Conservation (phyloP, 2,888 invertebrate species). For the Lepidonotus clava region DNA sequence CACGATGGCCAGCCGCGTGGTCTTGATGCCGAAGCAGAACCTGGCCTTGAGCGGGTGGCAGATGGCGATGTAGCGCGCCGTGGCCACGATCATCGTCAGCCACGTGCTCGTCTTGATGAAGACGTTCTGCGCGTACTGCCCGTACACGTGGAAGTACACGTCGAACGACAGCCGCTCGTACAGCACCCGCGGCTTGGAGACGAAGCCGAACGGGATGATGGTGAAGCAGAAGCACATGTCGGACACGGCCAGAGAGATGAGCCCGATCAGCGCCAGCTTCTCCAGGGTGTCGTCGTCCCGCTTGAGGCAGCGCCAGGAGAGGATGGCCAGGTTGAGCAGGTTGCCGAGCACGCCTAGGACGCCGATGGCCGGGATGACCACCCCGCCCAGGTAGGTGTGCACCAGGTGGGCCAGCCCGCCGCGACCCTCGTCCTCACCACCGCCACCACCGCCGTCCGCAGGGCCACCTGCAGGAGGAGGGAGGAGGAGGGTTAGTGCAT, state of each 20-base stretch:
- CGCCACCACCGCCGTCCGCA: not conserved
- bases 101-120: constrained; percentile 78
- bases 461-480: too few species aligned
- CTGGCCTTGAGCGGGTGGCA: constrained; percentile 78
- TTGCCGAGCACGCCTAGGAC: constrained; percentile 76
- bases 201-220: constrained; percentile 72
- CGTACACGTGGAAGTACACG: constrained; percentile 71
- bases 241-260: constrained; percentile 77
- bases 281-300: constrained; percentile 75
- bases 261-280: constrained; percentile 76
- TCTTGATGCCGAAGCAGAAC: constrained; percentile 71
- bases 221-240: constrained; percentile 78
- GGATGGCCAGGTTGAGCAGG: constrained; percentile 73
- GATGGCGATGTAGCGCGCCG: constrained; percentile 77
- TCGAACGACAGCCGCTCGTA: constrained; percentile 65
- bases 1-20: constrained; percentile 70
- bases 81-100: constrained; percentile 78
- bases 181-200: constrained; percentile 54
- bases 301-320: constrained; percentile 74
- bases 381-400: constrained; percentile 68
- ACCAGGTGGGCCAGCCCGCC: not conserved
- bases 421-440: not conserved
- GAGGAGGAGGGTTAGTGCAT: too few species aligned
- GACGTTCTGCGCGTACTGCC: constrained; percentile 74
- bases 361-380: constrained; percentile 73